A percentile compares a stretch with the other conserved stretches of the same genome.
Evolutionary conservation across 1,140 invertebrate genomes (phyloP).

Genomic region (Cherax quadricarinatus): DNA sequence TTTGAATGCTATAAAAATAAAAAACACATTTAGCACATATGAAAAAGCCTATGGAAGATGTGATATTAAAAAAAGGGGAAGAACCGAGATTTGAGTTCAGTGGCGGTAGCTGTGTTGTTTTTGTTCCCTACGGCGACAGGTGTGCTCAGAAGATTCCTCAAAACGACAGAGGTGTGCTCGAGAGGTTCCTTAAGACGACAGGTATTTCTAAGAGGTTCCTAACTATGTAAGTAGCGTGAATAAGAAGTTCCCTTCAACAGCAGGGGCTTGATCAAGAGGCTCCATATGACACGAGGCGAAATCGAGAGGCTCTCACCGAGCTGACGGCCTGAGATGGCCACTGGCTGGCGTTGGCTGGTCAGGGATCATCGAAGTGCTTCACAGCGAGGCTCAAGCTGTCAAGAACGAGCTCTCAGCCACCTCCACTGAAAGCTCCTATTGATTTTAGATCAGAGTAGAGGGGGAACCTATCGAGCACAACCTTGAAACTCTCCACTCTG

Average conservation of each 20-base stretch:
- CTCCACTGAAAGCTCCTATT: too few species aligned
- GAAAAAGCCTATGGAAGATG: background rate
- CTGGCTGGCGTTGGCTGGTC: background rate
- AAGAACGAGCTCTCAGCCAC: too few species aligned
- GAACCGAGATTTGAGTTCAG: background rate
- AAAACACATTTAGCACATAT: background rate
- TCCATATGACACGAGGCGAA: background rate
- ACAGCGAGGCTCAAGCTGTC: background rate
- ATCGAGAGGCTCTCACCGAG: background rate
- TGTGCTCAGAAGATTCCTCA: background rate
- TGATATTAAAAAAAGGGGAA: background rate
- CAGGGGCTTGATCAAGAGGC: background rate
- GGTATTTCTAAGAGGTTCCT: background rate
- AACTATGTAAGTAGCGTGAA: background rate
- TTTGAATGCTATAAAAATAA: conserved; percentile 15
- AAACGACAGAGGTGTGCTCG: background rate
- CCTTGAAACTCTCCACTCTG: background rate
- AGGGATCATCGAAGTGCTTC: too few species aligned
- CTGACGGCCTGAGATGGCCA: background rate
- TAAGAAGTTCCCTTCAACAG: background rate
- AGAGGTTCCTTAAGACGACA: background rate
- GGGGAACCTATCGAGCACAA: background rate
- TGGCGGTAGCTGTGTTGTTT: background rate
- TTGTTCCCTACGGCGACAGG: background rate
- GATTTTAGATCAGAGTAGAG: background rate